phyloP scores from a whole-genome alignment of 2,797 vertebrate genomes.

The Paguma larvata region DNA sequence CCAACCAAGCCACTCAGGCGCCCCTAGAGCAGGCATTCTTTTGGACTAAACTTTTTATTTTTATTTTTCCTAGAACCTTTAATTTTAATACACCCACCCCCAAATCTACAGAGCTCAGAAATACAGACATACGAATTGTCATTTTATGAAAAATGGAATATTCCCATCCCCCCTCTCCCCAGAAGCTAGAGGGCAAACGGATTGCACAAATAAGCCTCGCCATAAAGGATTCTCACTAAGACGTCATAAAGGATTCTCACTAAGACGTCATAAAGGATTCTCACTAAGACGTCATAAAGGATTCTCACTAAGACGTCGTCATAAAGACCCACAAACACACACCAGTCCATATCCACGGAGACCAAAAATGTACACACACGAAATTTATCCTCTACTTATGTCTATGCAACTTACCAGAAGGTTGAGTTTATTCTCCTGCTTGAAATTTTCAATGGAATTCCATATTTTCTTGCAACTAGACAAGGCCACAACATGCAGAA shows the following conservation, averaged over 20 bases:
- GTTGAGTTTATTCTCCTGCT: constrained; percentile 88
- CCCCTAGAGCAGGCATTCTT: background rate
- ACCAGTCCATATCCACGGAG: background rate
- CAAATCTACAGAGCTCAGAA: background rate
- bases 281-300: background rate
- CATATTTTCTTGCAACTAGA: constrained; percentile 91
- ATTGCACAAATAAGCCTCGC: background rate
- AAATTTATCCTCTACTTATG: background rate
- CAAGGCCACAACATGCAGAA: constrained; percentile 92
- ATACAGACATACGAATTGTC: background rate
- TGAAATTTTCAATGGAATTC: constrained; percentile 92
- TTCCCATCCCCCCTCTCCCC: background rate
- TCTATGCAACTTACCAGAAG: constrained; percentile 89
- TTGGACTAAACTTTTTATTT: background rate
- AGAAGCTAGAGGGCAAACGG: background rate
- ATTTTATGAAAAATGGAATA: background rate
- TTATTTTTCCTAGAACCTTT: background rate
- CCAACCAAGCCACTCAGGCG: too few species aligned
- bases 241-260: too few species aligned
- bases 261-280: background rate
- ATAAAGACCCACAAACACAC: background rate
- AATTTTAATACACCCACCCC: background rate
- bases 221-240: background rate
- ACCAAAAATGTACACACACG: background rate
- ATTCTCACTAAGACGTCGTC: background rate